These are phyloP conservation scores for Gymnoscopelus braueri DNA, from an alignment of 2,797 vertebrate species.

Conservation along the genomic window DNA sequence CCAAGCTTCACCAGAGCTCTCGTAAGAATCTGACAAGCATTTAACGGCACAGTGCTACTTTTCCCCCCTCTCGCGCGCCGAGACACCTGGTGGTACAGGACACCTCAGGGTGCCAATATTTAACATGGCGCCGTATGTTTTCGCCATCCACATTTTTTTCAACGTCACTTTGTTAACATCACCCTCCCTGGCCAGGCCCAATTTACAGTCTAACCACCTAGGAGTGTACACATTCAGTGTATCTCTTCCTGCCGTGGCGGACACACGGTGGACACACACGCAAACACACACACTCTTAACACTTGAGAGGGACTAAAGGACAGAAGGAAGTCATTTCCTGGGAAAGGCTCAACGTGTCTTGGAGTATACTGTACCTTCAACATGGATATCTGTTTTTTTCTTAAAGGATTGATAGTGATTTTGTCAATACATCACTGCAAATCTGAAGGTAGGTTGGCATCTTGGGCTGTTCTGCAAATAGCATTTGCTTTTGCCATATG, in stretches of 20 bases:
- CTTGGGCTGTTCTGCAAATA: neutral
- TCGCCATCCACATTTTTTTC: conserved; percentile 59
- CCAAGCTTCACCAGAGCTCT: conserved; percentile 51
- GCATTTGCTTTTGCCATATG: neutral
- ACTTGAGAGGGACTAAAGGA: conserved; percentile 30
- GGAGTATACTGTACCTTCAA: conserved; percentile 43
- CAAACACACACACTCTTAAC: conserved; percentile 26
- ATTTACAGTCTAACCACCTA: conserved; percentile 51
- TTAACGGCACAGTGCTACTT: conserved; percentile 61
- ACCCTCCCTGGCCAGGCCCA: conserved; percentile 43
- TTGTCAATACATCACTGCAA: conserved; percentile 67
- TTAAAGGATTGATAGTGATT: conserved; percentile 71
- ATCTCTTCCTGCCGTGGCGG: conserved; percentile 25
- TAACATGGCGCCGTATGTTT: conserved; percentile 67
- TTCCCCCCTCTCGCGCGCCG: conserved; percentile 3
- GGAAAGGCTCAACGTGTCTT: conserved; percentile 36
- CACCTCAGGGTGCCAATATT: conserved; percentile 54
- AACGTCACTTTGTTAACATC: conserved; percentile 61
- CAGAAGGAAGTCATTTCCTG: conserved; percentile 34
- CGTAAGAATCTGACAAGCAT: conserved; percentile 64
- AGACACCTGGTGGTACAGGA: conserved; percentile 61
- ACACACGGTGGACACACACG: conserved; percentile 7
- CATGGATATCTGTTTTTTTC: conserved; percentile 69
- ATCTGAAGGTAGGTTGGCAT: conserved; percentile 72
- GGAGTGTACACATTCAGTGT: conserved; percentile 40